Conservation (phyloP, 2,888 invertebrate species). For the Rhagonycha fulva region DNA sequence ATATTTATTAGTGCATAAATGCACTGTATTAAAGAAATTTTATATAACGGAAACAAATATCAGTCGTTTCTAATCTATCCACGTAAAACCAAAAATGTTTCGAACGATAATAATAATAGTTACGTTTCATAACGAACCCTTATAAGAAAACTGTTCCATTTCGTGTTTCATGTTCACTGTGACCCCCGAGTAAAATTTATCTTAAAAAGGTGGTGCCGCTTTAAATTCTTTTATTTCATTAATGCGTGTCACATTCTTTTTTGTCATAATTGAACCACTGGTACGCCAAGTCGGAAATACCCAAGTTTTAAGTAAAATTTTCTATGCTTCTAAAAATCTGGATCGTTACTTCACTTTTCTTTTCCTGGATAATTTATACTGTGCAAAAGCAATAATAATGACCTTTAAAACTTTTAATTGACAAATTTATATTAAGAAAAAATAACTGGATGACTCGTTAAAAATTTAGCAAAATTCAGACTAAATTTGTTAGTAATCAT, state of each 20-base stretch:
- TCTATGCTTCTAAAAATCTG: neutral
- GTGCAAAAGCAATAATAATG: neutral
- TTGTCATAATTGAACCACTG: neutral
- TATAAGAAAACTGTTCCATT: neutral
- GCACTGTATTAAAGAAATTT: neutral
- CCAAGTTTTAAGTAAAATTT: neutral
- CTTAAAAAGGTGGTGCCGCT: neutral
- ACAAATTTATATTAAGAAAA: neutral
- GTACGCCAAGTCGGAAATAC: neutral
- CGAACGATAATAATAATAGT: neutral
- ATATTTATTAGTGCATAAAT: conserved; percentile 34
- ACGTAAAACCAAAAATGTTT: neutral
- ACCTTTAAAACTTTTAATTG: neutral
- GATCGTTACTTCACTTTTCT: neutral
- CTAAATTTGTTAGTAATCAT: neutral
- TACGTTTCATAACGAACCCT: neutral
- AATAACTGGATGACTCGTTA: neutral
- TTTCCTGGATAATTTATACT: neutral
- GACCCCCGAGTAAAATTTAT: neutral
- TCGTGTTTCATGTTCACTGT: neutral
- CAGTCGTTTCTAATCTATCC: neutral
- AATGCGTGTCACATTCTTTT: neutral
- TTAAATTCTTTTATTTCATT: neutral
- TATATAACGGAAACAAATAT: neutral
- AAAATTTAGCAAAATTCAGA: neutral